Evolutionary conservation across 2,113 vertebrate genomes (phyloP), one percentile per base, ranked within the genome.

Genomic region (Canis aureus): DNA sequence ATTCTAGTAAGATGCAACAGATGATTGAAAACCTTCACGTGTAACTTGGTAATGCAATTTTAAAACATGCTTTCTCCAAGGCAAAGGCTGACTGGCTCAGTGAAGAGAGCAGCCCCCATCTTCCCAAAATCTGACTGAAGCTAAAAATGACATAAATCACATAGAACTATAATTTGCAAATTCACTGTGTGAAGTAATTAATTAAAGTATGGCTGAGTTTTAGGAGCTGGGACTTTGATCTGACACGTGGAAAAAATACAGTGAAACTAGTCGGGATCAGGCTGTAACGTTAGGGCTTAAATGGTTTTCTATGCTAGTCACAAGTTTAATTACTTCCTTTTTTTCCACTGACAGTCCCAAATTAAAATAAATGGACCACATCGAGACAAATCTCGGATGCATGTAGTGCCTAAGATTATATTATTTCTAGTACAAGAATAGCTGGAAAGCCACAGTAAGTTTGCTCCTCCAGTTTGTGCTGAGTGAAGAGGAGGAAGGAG

Each of bases 291-390:
- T 85, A 98, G 97, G 97, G 98, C 35, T n/a, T 97, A 97, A 98
- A 98, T 98, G 96, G 96, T 98, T 98, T 97, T 98, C 95, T 96
- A 97, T 97, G 97, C 98, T 96, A 97, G 98, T 98, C 98, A 98
- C 98, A 98, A 98, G 98, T 98, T 99, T 99, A 99, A 99, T 99
- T 98, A 98, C 98, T 98, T 98, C 98, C 99, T 95, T 97, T 98
- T 98, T 90, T 53, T 95, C 3, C 0, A 1, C 95, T 98, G 98
- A 98, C 98, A 98, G 97, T 98, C 95, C 43, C 81, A 98, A 98
- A 99, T 99, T 98, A 99, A 99, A 99, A 99, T 98, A 99, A 99
- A 99, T 98, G 98, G 97, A 98, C 98, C 98, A 98, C 98, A 98
- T 98, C 86, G 0, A 98, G 98, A 98, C 98, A 98, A 98, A 98